Evolutionary conservation across 2,797 vertebrate species (phyloP).

Genomic region (Erpetoichthys calabaricus): DNA sequence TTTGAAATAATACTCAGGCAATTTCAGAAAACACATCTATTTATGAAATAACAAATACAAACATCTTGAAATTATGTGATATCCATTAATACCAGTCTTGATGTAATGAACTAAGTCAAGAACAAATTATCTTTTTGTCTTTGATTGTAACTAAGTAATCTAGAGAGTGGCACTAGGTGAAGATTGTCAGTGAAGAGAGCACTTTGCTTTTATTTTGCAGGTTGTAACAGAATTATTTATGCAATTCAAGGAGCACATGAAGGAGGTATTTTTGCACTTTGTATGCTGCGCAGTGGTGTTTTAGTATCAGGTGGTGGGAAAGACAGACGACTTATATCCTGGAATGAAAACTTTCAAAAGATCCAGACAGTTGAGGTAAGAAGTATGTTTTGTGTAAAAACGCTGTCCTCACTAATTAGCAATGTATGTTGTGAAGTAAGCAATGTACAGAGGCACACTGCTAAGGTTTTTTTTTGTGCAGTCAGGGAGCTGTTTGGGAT

Average conservation of each 20-base stretch:
- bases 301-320: conserved; percentile 87
- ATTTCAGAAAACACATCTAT: too few relatives aligned
- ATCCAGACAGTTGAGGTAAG: conserved; percentile 78
- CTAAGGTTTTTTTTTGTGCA: background rate
- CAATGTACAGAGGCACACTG: too few relatives aligned
- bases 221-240: conserved; percentile 87
- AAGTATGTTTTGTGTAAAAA: too few relatives aligned
- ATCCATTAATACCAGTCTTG: too few relatives aligned
- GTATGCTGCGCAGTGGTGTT: conserved; percentile 82
- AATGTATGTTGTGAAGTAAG: background rate
- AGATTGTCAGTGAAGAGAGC: background rate
- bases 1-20: too few relatives aligned
- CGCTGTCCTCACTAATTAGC: background rate
- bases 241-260: conserved; percentile 85
- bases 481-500: background rate
- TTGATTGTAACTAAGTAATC: too few relatives aligned
- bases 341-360: conserved; percentile 84
- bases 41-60: too few relatives aligned
- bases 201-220: conserved; percentile 38
- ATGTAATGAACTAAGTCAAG: too few relatives aligned
- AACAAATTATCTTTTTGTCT: too few relatives aligned
- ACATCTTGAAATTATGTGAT: too few relatives aligned
- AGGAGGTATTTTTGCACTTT: conserved; percentile 89
- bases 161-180: background rate
- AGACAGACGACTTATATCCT: conserved; percentile 80